Base-by-base conservation (phyloP, 1,140 invertebrate genomes). In the Drosophila carrolli region DNA sequence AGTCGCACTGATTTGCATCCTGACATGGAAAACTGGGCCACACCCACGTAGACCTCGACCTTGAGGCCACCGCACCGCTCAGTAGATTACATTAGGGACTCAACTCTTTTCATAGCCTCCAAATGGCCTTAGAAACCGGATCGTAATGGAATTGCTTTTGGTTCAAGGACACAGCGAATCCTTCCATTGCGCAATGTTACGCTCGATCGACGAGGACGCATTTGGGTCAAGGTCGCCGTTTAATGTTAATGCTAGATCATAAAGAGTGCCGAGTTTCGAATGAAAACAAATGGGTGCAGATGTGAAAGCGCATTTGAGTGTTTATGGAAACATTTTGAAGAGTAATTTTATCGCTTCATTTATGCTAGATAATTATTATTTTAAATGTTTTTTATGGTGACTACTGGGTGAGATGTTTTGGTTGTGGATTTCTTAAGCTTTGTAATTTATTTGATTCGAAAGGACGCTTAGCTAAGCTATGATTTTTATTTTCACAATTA, bases 51-150 rank as follows among this genome's bases (percentile, higher is more conserved):
- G 50, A 48, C 35, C 72, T n/a, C 55, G 74, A 72, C 84, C 84
- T 89, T 89, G 84, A 59, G 27, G n/a, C 16, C 23, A 43, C 48
- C 61, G 37, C 62, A 68, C 35, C 5, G 44, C 55, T 51, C 47
- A 41, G 54, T n/a, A 44, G 32, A 61, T 54, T 13, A 19, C 23
- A 43, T 16, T 56, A 60, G 66, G 56, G 51, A 41, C 72, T 57
- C 38, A 88, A 88, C 84, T 88, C 84, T 88, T 89, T 80, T 75
- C 66, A 59, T 38, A 11, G 13, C 27, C 29, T 38, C 59, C 19
- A 66, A 89, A 88, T 89, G 72, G 59, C 41, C 55, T 80, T 89
- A 83, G 73, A 78, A 86, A 86, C 61, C 60, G 50, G 51, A 51
- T 60, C 29, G 48, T 44, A 19, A 48, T 50, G 47, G 50, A 23